These are phyloP conservation scores for Macroramphosus scolopax DNA, from an alignment of 2,797 vertebrate genomes.

Conservation along the genomic window DNA sequence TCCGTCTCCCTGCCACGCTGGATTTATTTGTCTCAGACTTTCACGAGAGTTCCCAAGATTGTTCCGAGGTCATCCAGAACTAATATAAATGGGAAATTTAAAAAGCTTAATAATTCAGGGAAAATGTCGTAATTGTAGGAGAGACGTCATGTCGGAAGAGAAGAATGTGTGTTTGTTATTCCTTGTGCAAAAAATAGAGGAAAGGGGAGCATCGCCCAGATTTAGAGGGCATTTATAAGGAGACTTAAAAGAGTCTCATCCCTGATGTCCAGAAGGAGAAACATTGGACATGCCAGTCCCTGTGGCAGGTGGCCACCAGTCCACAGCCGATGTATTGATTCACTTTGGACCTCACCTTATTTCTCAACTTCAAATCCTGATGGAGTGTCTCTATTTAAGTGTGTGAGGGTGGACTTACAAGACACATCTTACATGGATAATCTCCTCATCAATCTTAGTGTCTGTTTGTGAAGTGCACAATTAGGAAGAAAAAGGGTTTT, in stretches of 20 bases:
- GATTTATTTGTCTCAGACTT: slow-evolving; percentile 73
- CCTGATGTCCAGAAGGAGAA: slow-evolving; percentile 73
- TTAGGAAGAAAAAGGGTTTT: slow-evolving; percentile 49
- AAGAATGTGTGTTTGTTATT: too few relatives aligned
- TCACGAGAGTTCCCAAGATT: slow-evolving; percentile 64
- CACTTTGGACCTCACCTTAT: slow-evolving; percentile 74
- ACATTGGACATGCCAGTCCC: slow-evolving; percentile 75
- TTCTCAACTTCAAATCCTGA: slow-evolving; percentile 81
- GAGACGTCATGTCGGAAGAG: too few relatives aligned
- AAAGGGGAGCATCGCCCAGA: neutral
- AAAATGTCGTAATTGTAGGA: too few relatives aligned
- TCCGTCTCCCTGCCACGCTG: slow-evolving; percentile 51
- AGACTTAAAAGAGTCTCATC: slow-evolving; percentile 58
- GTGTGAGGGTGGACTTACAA: slow-evolving; percentile 62
- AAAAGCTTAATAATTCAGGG: slow-evolving; percentile 16
- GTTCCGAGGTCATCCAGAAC: slow-evolving; percentile 68
- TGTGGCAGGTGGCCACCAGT: slow-evolving; percentile 77
- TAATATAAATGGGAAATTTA: slow-evolving; percentile 47
- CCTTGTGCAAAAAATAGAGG: neutral
- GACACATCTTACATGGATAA: slow-evolving; percentile 68
- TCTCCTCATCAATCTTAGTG: slow-evolving; percentile 66
- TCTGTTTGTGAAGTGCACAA: slow-evolving; percentile 49
- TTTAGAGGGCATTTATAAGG: slow-evolving; percentile 24
- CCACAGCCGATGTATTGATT: slow-evolving; percentile 78
- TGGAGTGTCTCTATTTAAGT: slow-evolving; percentile 74